A percentile compares a stretch with the other conserved stretches of the same genome.
These are phyloP conservation scores for Myxocyprinus asiaticus DNA, from an alignment of 2,113 vertebrate genomes.

Conservation along the genomic window DNA sequence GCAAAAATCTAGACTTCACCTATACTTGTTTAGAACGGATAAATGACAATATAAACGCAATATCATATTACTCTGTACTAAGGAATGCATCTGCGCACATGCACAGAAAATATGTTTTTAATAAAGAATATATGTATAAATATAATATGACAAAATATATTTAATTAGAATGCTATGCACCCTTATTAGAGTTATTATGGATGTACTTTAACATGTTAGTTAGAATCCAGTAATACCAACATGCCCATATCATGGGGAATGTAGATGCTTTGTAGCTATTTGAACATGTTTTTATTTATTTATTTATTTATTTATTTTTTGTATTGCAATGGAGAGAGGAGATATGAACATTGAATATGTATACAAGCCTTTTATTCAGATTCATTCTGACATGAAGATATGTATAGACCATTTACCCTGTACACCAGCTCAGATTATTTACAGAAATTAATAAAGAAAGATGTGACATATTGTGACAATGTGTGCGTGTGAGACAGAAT, in stretches of 20 bases:
- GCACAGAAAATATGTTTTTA: conserved; percentile 82
- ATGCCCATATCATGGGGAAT: conserved; percentile 75
- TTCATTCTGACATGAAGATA: conserved; percentile 71
- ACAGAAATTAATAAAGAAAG: conserved; percentile 82
- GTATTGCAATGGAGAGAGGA: conserved; percentile 71
- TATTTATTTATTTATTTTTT: conserved; percentile 60
- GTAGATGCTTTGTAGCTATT: conserved; percentile 79
- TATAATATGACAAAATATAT: conserved; percentile 64
- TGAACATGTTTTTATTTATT: conserved; percentile 73
- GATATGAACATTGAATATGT: conserved; percentile 71
- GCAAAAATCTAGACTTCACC: conserved; percentile 75
- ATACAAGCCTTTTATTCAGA: conserved; percentile 77
- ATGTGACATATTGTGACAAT: conserved; percentile 67
- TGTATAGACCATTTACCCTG: conserved; percentile 82
- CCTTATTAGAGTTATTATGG: conserved; percentile 81
- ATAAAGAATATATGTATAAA: conserved; percentile 80
- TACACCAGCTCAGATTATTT: conserved; percentile 83
- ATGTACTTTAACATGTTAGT: conserved; percentile 79
- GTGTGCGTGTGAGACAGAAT: conserved; percentile 37
- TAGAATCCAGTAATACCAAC: conserved; percentile 66
- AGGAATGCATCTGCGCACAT: conserved; percentile 85
- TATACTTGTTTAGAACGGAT: conserved; percentile 82
- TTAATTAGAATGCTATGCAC: conserved; percentile 86
- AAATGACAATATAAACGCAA: conserved; percentile 81
- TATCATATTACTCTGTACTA: conserved; percentile 82